These are phyloP conservation scores for Zaprionus taronus DNA, from an alignment of 1,140 invertebrate genomes.

Conservation along the genomic window DNA sequence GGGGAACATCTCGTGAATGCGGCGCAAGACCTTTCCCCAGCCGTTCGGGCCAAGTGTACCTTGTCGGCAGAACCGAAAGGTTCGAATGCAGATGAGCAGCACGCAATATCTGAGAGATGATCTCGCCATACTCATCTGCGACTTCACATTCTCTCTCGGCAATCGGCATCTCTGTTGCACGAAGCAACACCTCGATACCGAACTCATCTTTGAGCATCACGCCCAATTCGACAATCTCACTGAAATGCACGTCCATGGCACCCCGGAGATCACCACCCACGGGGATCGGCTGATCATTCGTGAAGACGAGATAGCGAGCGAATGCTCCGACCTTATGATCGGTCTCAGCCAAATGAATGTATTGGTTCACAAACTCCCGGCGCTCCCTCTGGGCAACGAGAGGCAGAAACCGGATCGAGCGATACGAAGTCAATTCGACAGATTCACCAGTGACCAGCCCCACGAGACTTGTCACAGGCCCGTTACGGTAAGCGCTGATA, in stretches of 20 bases:
- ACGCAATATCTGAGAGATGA: conserved; percentile 8
- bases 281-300: conserved; percentile 7
- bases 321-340: conserved; percentile 8
- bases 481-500: conserved; percentile 7
- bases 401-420: conserved; percentile 7
- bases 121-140: conserved; percentile 7
- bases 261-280: conserved; percentile 7
- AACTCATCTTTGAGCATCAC: conserved; percentile 8
- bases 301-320: conserved; percentile 7
- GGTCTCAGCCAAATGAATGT: conserved; percentile 8
- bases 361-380: conserved; percentile 7
- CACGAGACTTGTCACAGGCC: conserved; percentile 7
- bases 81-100: conserved; percentile 7
- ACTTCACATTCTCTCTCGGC: conserved; percentile 7
- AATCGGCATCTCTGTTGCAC: conserved; percentile 7
- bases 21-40: conserved; percentile 7
- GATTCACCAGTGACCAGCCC: conserved; percentile 7
- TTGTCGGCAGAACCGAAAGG: conserved; percentile 7
- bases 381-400: conserved; percentile 7
- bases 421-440: conserved; percentile 6
- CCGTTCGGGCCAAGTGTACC: conserved; percentile 3
- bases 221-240: conserved; percentile 7
- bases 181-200: conserved; percentile 7
- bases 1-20: conserved; percentile 7
- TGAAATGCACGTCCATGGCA: conserved; percentile 7